Conservation (phyloP, 1,140 invertebrate species). For the Leptoteleia sp. region DNA sequence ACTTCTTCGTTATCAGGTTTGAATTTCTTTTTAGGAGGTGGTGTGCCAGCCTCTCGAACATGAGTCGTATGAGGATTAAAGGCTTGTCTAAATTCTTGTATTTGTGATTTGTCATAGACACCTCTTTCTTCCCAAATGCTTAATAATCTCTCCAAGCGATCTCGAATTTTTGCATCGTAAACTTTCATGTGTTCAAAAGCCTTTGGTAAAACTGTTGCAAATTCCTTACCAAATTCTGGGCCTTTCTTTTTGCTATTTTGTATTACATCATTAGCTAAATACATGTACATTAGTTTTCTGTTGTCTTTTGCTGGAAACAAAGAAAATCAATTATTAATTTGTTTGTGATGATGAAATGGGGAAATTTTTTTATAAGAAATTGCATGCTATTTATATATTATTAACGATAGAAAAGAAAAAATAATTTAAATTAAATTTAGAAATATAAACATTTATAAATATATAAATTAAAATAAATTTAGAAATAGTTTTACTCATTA, state of each 20-base stretch:
- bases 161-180: conserved; percentile 88
- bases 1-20: conserved; percentile 77
- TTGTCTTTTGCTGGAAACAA: conserved; percentile 88
- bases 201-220: conserved; percentile 87
- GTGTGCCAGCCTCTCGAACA: conserved; percentile 78
- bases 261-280: conserved; percentile 99
- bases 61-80: conserved; percentile 75
- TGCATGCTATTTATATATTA: no score
- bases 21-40: conserved; percentile 79
- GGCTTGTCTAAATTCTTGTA: conserved; percentile 87
- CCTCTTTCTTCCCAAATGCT: conserved; percentile 96
- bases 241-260: conserved; percentile 99
- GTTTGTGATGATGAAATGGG: no score
- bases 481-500: no score
- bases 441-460: no score
- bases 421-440: no score
- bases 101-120: conserved; percentile 91
- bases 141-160: conserved; percentile 90
- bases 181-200: conserved; percentile 91
- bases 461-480: no score
- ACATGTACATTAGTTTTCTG: conserved; percentile 96
- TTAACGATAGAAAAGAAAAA: no score
- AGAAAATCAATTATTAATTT: conserved; percentile 6
- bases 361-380: no score
- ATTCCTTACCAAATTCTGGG: conserved; percentile 96